These are phyloP conservation scores for Anomalospiza imberbis DNA, from an alignment of 2,797 vertebrate species.

Conservation along the genomic window DNA sequence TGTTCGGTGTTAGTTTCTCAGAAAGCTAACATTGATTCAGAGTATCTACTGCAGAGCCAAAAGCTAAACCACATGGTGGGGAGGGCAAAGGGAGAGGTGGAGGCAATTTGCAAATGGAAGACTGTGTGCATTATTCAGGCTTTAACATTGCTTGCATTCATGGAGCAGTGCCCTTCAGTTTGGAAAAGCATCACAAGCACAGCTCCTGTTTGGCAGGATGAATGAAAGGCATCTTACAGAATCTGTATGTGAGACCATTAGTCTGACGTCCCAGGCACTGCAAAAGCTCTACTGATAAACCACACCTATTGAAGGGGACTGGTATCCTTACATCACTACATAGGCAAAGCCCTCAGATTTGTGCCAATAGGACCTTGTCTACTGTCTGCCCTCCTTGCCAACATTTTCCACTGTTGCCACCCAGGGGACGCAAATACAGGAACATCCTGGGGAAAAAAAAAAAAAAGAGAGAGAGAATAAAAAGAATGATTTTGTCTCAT, in stretches of 20 bases:
- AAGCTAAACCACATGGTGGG: constrained; percentile 45
- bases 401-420: constrained; percentile 4
- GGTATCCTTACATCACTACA: constrained; percentile 29
- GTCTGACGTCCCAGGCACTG: neutral
- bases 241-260: constrained; percentile 19
- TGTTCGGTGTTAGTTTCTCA: constrained; percentile 31
- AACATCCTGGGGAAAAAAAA: neutral
- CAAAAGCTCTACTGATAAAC: constrained; percentile 43
- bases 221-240: constrained; percentile 62
- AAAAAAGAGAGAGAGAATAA: neutral
- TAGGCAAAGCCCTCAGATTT: neutral
- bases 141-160: constrained; percentile 71
- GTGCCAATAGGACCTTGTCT: constrained; percentile 21
- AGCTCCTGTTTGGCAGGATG: constrained; percentile 44
- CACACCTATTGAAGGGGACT: constrained; percentile 43
- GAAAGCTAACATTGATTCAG: constrained; percentile 51
- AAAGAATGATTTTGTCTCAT: neutral
- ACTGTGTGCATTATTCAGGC: constrained; percentile 63
- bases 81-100: constrained; percentile 37
- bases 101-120: constrained; percentile 31
- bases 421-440: neutral
- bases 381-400: neutral
- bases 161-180: constrained; percentile 50
- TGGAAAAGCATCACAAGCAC: constrained; percentile 46
- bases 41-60: constrained; percentile 48